Base-by-base conservation (phyloP, 2,797 vertebrate genomes). In the Sebastiscus tertius region DNA sequence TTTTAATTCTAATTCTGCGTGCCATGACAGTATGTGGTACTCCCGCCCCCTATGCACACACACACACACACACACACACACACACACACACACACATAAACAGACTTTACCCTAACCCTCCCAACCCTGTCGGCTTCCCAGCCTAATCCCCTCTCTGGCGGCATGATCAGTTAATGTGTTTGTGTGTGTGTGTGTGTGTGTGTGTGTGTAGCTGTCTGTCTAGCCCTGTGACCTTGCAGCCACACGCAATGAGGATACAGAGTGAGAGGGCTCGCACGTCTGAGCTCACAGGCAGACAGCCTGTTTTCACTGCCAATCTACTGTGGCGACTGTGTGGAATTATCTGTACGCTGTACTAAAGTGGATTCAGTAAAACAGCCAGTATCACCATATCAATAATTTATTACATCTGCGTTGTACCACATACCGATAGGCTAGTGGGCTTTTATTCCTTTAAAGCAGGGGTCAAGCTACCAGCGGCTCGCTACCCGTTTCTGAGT, bases 151-250 rank as follows among this genome's bases (percentile, higher is more conserved):
- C 84, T 92, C 90, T 89, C 88, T 89, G 90, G 89, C 90, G 65
- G 91, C 90, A 92, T 85, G 92, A 93, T 93, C 88, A 89, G 89
- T 92, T 92, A 85, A 91, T 87, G 88, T 91, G 88, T 90, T 76
- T 88, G 74, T 39, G 72, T 75, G 86, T 70, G 80, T 74, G 78
- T 81, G 61, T 68, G 77, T 16, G 39, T 66, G 74, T 66, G 80
- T 66, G 76, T 49, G 72, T 70, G 63, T 70, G 80, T 82, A 68
- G 76, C 77, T 70, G 84, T 70, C 93, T 85, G 90, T 94, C 92
- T 94, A 87, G 86, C 85, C 87, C 83, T 89, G 85, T 93, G 94
- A 95, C 94, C 94, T 95, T 94, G 91, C 91, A 90, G 89, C 88
- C 84, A 92, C 93, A 95, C 88, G 94, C 90, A 68, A 95, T 87